A percentile compares a stretch with the other conserved stretches of the same genome.
Conservation (phyloP, 2,113 vertebrate genomes). For the Coreoperca whiteheadi region DNA sequence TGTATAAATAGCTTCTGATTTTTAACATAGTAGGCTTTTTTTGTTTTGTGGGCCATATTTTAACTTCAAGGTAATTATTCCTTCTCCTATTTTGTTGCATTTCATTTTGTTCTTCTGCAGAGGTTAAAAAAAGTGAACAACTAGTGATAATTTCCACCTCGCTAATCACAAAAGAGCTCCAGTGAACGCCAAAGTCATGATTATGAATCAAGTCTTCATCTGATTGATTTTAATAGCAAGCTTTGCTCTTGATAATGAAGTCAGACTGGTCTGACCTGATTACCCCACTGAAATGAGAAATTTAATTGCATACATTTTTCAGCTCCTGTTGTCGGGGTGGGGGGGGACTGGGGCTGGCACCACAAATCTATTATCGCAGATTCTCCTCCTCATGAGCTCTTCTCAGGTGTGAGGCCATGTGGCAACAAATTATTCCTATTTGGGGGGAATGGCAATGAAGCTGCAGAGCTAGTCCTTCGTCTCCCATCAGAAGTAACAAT, state of each 20-base stretch:
- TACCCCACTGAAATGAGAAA: conserved; percentile 69
- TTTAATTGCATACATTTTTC: conserved; percentile 75
- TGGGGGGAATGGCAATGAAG: conserved; percentile 17
- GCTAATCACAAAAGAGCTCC: not conserved
- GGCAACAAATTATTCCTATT: conserved; percentile 54
- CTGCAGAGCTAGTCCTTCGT: conserved; percentile 18
- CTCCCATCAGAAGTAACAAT: conserved; percentile 41
- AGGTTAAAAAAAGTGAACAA: not conserved
- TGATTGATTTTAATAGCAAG: conserved; percentile 61
- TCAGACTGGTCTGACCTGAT: conserved; percentile 62
- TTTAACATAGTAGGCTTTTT: too few relatives aligned
- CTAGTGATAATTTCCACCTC: not conserved
- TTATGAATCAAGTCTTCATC: conserved; percentile 41
- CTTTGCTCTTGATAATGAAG: conserved; percentile 61
- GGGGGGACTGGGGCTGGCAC: too few relatives aligned
- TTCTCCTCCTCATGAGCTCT: conserved; percentile 30
- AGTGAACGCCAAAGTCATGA: conserved; percentile 16
- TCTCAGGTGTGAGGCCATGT: conserved; percentile 35
- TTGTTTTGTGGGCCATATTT: not conserved
- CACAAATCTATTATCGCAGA: conserved; percentile 57
- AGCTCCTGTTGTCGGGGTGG: conserved; percentile 37
- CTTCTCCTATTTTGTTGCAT: not conserved
- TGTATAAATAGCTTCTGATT: not conserved
- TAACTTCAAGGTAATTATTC: not conserved
- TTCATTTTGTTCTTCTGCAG: not conserved